Base-by-base conservation (phyloP, 1,140 invertebrate species). In the Riptortus pedestris region DNA sequence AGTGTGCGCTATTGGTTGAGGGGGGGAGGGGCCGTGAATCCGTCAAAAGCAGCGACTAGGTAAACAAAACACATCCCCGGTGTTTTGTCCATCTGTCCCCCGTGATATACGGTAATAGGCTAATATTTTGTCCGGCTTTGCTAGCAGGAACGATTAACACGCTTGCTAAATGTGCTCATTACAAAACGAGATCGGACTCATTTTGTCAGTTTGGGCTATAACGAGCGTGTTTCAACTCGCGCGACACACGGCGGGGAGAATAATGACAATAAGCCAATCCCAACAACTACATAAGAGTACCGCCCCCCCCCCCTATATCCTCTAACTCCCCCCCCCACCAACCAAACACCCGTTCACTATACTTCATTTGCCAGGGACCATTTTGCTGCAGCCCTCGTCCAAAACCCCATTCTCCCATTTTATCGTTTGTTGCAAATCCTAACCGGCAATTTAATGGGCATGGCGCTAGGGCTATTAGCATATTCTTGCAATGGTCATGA, bases 1-100 rank as follows among this genome's bases (percentile, higher is more conserved):
- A 38, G 31, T 38, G 31, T 38, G 31, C 31, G 31, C 31, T 14
- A 38, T 38, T 38, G 5, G n/a, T n/a, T n/a, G n/a, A 22, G n/a
- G 45, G 9, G 45, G 45, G 18, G 22, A 3, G 51, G 4, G 24
- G 51, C 18, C 18, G 51, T 27, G 51, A 22, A 55, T 55, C 51
- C 20, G 51, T 55, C 51, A 55, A 55, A 55, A 55, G 24, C 51
- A 52, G 48, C n/a, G 22, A 55, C 51, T 22, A 55, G 51, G 51
- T 55, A 55, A 55, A 55, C 51, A 55, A 55, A 55, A 55, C 51
- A 55, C 51, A 55, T 55, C 20, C 20, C 24, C 51, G 51, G 18
- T 7, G 51, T 55, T 55, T 2, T 55, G 51, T 55, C 51, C 51
- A 55, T 55, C 51, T 55, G 51, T 26, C 22, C 51, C 5, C 51